Base-by-base conservation (phyloP, 2,113 vertebrate genomes). In the Sula dactylatra region DNA sequence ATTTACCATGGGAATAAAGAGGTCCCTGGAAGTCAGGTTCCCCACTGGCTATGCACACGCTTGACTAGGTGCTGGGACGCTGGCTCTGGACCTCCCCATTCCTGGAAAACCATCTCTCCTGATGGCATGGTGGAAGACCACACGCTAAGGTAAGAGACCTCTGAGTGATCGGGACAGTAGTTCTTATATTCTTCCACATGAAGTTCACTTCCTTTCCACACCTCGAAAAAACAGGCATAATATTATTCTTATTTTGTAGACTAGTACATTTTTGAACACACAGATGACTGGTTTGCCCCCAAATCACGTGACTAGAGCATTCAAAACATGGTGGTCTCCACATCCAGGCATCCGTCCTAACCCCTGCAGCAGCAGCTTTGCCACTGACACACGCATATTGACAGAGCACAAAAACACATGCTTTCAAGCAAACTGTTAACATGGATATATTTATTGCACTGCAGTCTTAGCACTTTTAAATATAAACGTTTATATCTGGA, bases 391-490 rank as follows among this genome's bases (percentile, higher is more conserved):
- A 64, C 61, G 16, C 18, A 8, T 34, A 58, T 3, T 22, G 58
- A 71, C 14, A 94, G 29, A 82, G 25, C 59, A 73, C 64, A 69
- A 73, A 62, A 91, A 83, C 74, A 55, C 38, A 96, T 36, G 73
- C 67, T 86, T 88, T 67, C 89, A 92, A 86, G 74, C 82, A 83
- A 92, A n/a, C 69, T 90, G 81, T 72, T 95, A 74, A 74, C 8
- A 94, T 32, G 61, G 66, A 88, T 64, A 62, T 88, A 94, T 98
- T 98, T 98, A 98, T 98, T 98, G 97, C 94, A 94, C 82, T 90
- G 64, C 52, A 95, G 80, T 95, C 96, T 95, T 82, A 96, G 96
- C 97, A 96, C 80, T 92, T 93, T 87, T 94, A 92, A 94, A 95
- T 90, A 92, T 65, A 95, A 96, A 87, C 91, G 96, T 94, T 97